A percentile compares a stretch with the other conserved stretches of the same genome.
phyloP scores from a whole-genome alignment of 2,888 invertebrate genomes.

The Tillus elongatus region DNA sequence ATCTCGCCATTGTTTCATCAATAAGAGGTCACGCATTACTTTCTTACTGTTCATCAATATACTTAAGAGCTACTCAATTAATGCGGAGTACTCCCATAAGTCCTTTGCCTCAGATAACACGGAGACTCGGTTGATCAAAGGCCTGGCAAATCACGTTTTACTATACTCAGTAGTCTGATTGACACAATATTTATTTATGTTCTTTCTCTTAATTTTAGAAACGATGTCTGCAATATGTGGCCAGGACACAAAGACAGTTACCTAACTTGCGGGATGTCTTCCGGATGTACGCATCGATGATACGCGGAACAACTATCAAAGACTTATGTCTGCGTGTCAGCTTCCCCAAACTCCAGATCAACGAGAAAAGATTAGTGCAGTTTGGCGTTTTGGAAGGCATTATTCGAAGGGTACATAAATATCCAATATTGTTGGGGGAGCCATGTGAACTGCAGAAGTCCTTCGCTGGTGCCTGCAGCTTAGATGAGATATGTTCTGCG shows the following conservation, averaged over 20 bases:
- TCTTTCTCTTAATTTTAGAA: conserved; percentile 32
- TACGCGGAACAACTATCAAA: conserved; percentile 59
- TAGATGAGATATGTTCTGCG: conserved; percentile 86
- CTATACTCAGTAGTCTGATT: conserved; percentile 2
- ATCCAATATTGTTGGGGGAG: conserved; percentile 36
- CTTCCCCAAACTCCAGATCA: conserved; percentile 65
- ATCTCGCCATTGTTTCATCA: too few relatives aligned
- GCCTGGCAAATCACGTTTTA: too few relatives aligned
- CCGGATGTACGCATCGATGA: conserved; percentile 58
- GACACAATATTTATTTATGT: conserved; percentile 6
- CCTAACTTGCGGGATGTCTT: conserved; percentile 51
- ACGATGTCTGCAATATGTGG: conserved; percentile 36
- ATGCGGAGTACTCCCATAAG: too few relatives aligned
- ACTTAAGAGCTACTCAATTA: too few relatives aligned
- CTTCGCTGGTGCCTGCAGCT: conserved; percentile 71
- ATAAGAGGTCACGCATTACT: too few relatives aligned
- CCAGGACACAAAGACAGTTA: conserved; percentile 37
- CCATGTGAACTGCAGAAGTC: conserved; percentile 47
- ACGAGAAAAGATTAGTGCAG: conserved; percentile 74
- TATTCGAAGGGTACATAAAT: conserved; percentile 70
- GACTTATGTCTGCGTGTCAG: conserved; percentile 61
- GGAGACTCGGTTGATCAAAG: too few relatives aligned
- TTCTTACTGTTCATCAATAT: too few relatives aligned
- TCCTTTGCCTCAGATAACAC: too few relatives aligned
- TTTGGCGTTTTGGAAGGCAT: conserved; percentile 81